Percentiles rank a stretch among this genome's conserved stretches.
Evolutionary conservation across 1,140 invertebrate genomes (phyloP).

Genomic region (Zaprionus capensis): DNA sequence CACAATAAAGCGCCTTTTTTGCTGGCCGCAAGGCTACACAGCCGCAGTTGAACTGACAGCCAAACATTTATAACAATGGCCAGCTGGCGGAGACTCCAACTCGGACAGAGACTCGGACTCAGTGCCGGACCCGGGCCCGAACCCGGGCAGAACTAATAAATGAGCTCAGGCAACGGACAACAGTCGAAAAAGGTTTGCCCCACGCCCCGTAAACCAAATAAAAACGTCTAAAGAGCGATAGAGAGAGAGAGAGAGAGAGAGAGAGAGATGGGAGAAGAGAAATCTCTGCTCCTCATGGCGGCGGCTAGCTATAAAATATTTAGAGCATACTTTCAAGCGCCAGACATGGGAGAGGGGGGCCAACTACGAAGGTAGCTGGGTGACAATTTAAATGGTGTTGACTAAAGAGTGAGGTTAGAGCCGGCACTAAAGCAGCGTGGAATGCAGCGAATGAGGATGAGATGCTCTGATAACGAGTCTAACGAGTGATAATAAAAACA

Average conservation of each 20-base stretch:
- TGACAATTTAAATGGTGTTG: constrained; percentile 57
- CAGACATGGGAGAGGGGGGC: constrained; percentile 1
- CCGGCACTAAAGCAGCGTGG: background rate
- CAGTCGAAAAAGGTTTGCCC: constrained; percentile 49
- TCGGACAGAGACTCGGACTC: background rate
- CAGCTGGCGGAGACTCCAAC: constrained; percentile 21
- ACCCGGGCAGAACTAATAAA: constrained; percentile 72
- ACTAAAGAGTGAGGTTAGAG: constrained; percentile 5
- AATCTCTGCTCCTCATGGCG: constrained; percentile 49
- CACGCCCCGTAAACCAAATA: constrained; percentile 63
- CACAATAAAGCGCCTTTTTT: constrained; percentile 61
- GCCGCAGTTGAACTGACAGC: constrained; percentile 60
- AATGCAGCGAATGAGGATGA: constrained; percentile 4
- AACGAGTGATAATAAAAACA: constrained; percentile 3
- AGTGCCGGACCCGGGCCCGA: background rate
- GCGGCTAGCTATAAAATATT: constrained; percentile 70
- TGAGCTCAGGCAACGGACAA: constrained; percentile 68
- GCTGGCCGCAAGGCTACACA: constrained; percentile 55
- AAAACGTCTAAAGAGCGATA: constrained; percentile 47
- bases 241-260: constrained; percentile 13
- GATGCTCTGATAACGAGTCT: background rate
- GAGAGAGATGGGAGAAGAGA: constrained; percentile 20
- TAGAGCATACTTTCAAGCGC: constrained; percentile 57
- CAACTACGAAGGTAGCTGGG: background rate
- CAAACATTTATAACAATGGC: constrained; percentile 75